Evolutionary conservation across 1,140 invertebrate species (phyloP).

Genomic region (Idris sp.): DNA sequence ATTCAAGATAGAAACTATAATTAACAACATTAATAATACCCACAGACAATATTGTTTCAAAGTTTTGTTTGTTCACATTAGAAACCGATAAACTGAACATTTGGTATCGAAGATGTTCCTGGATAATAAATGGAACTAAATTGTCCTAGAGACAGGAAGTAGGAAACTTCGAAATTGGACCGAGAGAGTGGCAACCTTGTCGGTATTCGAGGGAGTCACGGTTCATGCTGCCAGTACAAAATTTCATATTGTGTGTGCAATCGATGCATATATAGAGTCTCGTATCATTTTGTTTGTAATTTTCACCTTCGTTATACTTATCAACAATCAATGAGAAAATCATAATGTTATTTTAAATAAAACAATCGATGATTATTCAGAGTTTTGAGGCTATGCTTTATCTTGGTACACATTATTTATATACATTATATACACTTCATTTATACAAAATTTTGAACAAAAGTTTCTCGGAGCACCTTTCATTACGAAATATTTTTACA

Average conservation of each 20-base stretch:
- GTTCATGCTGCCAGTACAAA: slow-evolving; percentile 58
- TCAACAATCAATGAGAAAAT: slow-evolving; percentile 17
- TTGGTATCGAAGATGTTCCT: slow-evolving; percentile 21
- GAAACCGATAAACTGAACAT: slow-evolving; percentile 24
- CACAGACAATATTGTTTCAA: slow-evolving; percentile 1
- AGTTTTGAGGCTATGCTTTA: slow-evolving; percentile 10
- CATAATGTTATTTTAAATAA: slow-evolving; percentile 19
- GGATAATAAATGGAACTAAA: slow-evolving; percentile 61
- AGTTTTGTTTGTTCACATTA: slow-evolving; percentile 12
- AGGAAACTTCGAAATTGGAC: slow-evolving; percentile 59
- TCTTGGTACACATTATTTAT: too few relatives aligned
- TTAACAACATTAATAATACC: slow-evolving; percentile 18
- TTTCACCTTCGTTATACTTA: too few relatives aligned
- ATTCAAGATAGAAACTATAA: too few relatives aligned
- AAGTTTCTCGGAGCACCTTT: too few relatives aligned
- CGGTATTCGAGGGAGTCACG: slow-evolving; percentile 63
- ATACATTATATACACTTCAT: too few relatives aligned
- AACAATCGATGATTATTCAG: slow-evolving; percentile 35
- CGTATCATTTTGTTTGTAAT: too few relatives aligned
- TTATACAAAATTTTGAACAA: too few relatives aligned
- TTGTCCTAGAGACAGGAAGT: slow-evolving; percentile 66
- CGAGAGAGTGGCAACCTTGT: slow-evolving; percentile 42
- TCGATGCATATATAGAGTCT: too few relatives aligned
- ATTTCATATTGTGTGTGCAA: slow-evolving; percentile 63
- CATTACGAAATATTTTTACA: too few relatives aligned